Conservation (phyloP, 2,113 vertebrate species). For the Microtus montanus region DNA sequence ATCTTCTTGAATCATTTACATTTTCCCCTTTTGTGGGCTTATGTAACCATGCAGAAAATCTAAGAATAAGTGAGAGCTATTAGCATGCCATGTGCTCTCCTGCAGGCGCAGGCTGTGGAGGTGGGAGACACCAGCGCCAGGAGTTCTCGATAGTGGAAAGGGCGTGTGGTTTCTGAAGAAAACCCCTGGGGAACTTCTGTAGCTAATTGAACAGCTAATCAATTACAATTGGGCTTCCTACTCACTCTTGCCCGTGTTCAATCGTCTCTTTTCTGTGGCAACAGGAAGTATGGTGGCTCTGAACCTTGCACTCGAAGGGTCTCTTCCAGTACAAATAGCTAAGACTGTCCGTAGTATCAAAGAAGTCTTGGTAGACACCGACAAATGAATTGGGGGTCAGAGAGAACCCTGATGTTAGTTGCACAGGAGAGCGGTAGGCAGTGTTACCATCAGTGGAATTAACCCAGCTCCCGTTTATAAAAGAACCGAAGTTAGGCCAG, state of each 20-base stretch:
- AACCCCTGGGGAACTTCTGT: constrained; percentile 77
- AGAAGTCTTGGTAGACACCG: background rate
- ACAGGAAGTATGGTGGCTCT: constrained; percentile 56
- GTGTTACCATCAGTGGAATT: background rate
- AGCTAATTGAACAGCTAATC: constrained; percentile 79
- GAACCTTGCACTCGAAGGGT: constrained; percentile 52
- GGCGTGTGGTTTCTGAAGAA: constrained; percentile 73
- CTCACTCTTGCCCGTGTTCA: constrained; percentile 26
- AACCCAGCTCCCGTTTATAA: background rate
- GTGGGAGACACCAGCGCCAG: constrained; percentile 71
- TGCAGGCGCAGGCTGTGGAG: constrained; percentile 74
- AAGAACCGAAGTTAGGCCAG: background rate
- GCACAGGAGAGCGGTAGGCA: background rate
- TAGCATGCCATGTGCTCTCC: constrained; percentile 81
- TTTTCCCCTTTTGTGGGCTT: constrained; percentile 85
- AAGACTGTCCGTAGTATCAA: background rate
- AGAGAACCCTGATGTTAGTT: background rate
- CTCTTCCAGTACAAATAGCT: background rate
- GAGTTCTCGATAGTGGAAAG: constrained; percentile 51
- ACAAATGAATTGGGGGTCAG: background rate
- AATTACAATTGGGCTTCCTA: constrained; percentile 61
- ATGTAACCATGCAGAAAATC: constrained; percentile 91
- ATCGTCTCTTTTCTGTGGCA: constrained; percentile 58
- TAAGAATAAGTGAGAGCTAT: constrained; percentile 89
- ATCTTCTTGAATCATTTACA: constrained; percentile 89